Evolutionary conservation across 2,888 invertebrate genomes (phyloP).

Genomic region (Euproctis similis): DNA sequence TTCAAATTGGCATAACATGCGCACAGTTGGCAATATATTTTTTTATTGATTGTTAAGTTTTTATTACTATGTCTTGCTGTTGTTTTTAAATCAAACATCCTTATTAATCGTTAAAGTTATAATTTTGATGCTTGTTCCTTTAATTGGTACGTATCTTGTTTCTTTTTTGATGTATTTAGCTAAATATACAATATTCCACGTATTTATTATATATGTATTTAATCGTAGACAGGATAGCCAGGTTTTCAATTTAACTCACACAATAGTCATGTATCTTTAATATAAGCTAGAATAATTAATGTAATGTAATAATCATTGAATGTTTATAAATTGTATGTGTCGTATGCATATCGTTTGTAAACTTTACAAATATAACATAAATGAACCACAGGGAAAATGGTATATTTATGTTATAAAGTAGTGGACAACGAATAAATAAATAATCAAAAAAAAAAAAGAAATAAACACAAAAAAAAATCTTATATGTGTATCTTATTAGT

Average conservation of each 20-base stretch:
- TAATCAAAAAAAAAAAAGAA: too few species aligned
- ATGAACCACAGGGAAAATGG: conserved; percentile 27
- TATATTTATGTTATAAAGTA: conserved; percentile 51
- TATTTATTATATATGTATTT: conserved; percentile 40
- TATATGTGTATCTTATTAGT: conserved; percentile 53
- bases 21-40: conserved; percentile 10
- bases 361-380: conserved; percentile 36
- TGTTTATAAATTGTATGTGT: conserved; percentile 27
- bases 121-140: conserved; percentile 50
- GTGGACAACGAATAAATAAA: conserved; percentile 71
- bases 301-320: conserved; percentile 61
- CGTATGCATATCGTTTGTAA: conserved; percentile 35
- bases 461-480: conserved; percentile 61
- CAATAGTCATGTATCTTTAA: conserved; percentile 53
- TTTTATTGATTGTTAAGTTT: conserved; percentile 60
- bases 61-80: conserved; percentile 60
- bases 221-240: conserved; percentile 74
- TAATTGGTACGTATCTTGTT: conserved; percentile 46
- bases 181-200: conserved; percentile 70
- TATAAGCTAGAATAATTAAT: conserved; percentile 67
- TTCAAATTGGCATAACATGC: not conserved
- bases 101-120: conserved; percentile 64
- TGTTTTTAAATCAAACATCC: conserved; percentile 68
- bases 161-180: conserved; percentile 55
- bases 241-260: conserved; percentile 73